Conservation (phyloP, 2,888 invertebrate species). For the Orthosia gothica region DNA sequence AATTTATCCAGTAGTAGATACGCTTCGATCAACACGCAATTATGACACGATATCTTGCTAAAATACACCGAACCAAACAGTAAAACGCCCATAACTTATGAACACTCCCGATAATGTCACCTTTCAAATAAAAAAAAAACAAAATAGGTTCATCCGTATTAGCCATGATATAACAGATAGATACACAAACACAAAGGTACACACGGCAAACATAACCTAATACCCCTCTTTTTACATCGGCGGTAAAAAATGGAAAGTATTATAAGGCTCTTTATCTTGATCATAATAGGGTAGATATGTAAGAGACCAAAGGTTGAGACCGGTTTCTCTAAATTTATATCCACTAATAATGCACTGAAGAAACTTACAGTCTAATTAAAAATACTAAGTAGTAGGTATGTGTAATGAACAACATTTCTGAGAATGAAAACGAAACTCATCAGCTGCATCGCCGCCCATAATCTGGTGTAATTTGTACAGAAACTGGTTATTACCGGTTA, state of each 20-base stretch:
- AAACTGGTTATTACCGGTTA: constrained; percentile 27
- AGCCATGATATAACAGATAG: too few relatives aligned
- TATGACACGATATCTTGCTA: too few relatives aligned
- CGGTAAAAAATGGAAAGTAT: not conserved
- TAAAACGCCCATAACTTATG: too few relatives aligned
- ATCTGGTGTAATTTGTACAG: constrained; percentile 31
- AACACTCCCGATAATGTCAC: too few relatives aligned
- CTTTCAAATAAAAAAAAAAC: too few relatives aligned
- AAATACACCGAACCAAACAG: too few relatives aligned
- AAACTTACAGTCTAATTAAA: not conserved
- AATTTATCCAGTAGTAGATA: too few relatives aligned
- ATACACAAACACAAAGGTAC: too few relatives aligned
- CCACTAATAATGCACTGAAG: not conserved
- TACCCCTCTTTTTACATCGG: too few relatives aligned
- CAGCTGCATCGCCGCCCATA: constrained; percentile 1
- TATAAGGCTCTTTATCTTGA: not conserved
- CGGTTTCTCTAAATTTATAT: not conserved
- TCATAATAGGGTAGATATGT: not conserved
- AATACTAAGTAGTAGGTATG: not conserved
- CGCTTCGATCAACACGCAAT: too few relatives aligned
- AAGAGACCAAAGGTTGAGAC: not conserved
- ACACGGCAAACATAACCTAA: too few relatives aligned
- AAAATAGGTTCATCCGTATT: too few relatives aligned
- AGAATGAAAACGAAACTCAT: constrained; percentile 32
- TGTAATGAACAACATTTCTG: constrained; percentile 5